Evolutionary conservation across 2,888 invertebrate species (phyloP).

Genomic region (Cryptocheilus praepositus): DNA sequence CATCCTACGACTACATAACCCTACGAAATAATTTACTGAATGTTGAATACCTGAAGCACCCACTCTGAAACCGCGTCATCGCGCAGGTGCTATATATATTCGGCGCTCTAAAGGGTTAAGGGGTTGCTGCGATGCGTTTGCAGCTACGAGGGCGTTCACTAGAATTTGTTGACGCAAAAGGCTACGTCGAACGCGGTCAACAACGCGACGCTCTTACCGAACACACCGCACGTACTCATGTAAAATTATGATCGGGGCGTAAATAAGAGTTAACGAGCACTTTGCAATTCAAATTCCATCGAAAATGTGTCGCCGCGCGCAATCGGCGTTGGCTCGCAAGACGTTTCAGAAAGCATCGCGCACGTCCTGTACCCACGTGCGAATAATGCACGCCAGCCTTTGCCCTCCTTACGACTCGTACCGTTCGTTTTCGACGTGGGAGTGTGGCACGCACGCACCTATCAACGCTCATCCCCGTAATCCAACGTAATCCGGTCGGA

Average conservation of each 20-base stretch:
- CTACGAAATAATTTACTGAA: too few species aligned
- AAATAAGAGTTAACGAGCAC: not conserved
- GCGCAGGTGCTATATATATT: too few species aligned
- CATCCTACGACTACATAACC: too few species aligned
- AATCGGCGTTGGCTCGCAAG: slow-evolving; percentile 26
- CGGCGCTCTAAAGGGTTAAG: too few species aligned
- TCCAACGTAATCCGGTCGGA: slow-evolving; percentile 17
- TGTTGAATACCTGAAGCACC: too few species aligned
- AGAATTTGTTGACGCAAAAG: too few species aligned
- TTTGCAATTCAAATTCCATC: slow-evolving; percentile 13
- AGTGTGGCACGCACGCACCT: slow-evolving; percentile 14
- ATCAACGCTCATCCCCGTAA: slow-evolving; percentile 23
- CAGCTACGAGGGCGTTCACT: too few species aligned
- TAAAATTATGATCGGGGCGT: not conserved
- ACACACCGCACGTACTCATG: too few species aligned
- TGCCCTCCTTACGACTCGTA: slow-evolving; percentile 42
- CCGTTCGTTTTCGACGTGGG: slow-evolving; percentile 45
- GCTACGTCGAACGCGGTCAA: too few species aligned
- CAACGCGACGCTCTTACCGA: too few species aligned
- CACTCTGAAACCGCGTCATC: too few species aligned
- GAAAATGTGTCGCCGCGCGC: slow-evolving; percentile 25
- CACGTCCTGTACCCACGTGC: slow-evolving; percentile 13
- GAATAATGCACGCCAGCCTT: slow-evolving; percentile 36
- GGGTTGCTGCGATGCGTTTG: too few species aligned
- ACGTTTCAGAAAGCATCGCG: slow-evolving; percentile 12